Conservation (phyloP, 1,140 invertebrate species). For the Archivesica marissinica region DNA sequence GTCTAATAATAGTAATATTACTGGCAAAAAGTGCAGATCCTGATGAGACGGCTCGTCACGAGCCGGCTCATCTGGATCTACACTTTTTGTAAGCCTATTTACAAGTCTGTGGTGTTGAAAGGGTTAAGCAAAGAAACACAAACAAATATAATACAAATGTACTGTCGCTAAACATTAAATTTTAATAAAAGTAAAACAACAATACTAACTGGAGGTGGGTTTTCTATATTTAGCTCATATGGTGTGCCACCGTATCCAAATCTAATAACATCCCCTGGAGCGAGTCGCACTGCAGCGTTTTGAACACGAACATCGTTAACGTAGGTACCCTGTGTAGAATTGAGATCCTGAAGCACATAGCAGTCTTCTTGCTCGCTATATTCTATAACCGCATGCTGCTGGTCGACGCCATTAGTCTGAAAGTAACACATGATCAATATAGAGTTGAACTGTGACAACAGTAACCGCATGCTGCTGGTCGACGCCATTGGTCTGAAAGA, state of each 20-base stretch:
- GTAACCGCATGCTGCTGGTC: slow-evolving; percentile 83
- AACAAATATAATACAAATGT: too few species aligned
- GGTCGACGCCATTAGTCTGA: slow-evolving; percentile 79
- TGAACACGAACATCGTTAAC: slow-evolving; percentile 83
- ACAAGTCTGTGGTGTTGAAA: too few species aligned
- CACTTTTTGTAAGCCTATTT: too few species aligned
- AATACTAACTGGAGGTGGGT: slow-evolving; percentile 71
- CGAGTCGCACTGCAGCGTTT: slow-evolving; percentile 83
- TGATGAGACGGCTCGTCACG: too few species aligned
- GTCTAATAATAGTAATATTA: too few species aligned
- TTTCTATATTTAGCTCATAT: slow-evolving; percentile 79
- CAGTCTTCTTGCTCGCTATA: slow-evolving; percentile 82
- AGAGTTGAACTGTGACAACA: slow-evolving; percentile 36
- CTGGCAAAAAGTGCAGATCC: too few species aligned
- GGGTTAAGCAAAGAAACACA: too few species aligned
- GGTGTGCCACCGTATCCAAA: slow-evolving; percentile 81
- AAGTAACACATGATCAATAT: slow-evolving; percentile 31
- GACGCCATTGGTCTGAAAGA: slow-evolving; percentile 75
- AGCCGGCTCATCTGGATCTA: too few species aligned
- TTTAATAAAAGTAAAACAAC: too few species aligned
- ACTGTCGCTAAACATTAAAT: too few species aligned
- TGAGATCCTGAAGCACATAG: slow-evolving; percentile 83
- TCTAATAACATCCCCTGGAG: slow-evolving; percentile 81
- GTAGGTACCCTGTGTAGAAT: slow-evolving; percentile 83
- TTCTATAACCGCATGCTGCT: slow-evolving; percentile 83